Base-by-base conservation (phyloP, 1,140 invertebrate species). In the Pogonus chalceus region DNA sequence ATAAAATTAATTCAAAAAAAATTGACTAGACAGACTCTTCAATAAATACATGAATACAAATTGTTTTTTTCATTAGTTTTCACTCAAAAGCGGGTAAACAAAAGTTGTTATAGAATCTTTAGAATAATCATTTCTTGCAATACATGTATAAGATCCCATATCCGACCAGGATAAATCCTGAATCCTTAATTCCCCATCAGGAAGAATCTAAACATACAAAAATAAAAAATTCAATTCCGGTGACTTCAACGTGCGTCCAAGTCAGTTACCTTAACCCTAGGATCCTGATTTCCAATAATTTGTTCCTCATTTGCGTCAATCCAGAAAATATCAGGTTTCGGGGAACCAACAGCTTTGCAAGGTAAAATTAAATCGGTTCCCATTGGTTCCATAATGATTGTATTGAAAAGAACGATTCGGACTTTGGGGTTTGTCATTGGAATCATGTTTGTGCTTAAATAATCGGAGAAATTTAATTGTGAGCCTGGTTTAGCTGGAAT, bases 111-210 rank as follows among this genome's bases (percentile, higher is more conserved):
- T 73, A 2, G 72, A 68, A 58, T 87, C 85, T 48, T 79, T 74
- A 9, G 84, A 84, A 23, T 76, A 69, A 1, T 69, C 60, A 66
- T 89, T 90, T 54, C 78, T 75, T 2, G 83, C 87, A 1, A 80
- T 72, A 63, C 89, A 93, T 2, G 75, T 81, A 72, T 83, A 92
- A 9, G 72, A 73, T 22, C 88, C 89, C 87, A 92, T 91, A 64
- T 91, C 85, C 12, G 73, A 69, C 85, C 86, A 92, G 16, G 70
- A 72, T 14, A 91, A 65, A 23, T 78, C 73, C 4, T 71, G 69
- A 54, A 93, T 87, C 1, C 85, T 60, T 2, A 93, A 71, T 61
- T 87, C 84, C 0, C 90, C 90, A 60, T 79, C 82, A 14, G 76
- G 70, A 51, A 85, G 71, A 1, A 87, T 63, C 79, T 84, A 61